These are phyloP conservation scores for Panorpa germanica DNA, from an alignment of 2,888 invertebrate genomes.

Conservation along the genomic window DNA sequence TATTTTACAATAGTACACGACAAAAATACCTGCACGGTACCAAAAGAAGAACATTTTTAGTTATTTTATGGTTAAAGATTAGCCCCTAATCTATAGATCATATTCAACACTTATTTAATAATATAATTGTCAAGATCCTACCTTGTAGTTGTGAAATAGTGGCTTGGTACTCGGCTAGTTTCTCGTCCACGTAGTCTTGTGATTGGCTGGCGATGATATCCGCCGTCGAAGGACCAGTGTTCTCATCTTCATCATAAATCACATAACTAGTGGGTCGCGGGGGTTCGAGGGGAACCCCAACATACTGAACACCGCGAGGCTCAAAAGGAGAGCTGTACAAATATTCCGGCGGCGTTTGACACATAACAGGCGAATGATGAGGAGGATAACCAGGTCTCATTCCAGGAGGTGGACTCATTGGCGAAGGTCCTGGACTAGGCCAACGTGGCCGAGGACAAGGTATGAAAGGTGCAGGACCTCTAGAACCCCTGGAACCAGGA, in stretches of 20 bases:
- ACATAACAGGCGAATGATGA: slow-evolving; percentile 36
- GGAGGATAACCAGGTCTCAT: slow-evolving; percentile 23
- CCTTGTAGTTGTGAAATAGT: slow-evolving; percentile 82
- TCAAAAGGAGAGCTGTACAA: slow-evolving; percentile 36
- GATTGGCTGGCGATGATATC: slow-evolving; percentile 87
- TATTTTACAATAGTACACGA: too few relatives aligned
- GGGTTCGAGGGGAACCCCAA: slow-evolving; percentile 61
- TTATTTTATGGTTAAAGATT: too few relatives aligned
- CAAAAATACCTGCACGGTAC: too few relatives aligned
- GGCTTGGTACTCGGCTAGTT: slow-evolving; percentile 81
- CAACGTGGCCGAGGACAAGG: slow-evolving; percentile 48
- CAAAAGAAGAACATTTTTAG: too few relatives aligned
- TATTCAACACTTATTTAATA: too few relatives aligned
- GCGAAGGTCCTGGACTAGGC: slow-evolving; percentile 25
- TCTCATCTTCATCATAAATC: slow-evolving; percentile 43
- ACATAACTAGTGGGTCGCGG: slow-evolving; percentile 41
- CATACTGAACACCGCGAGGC: slow-evolving; percentile 27
- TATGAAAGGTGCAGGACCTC: slow-evolving; percentile 26
- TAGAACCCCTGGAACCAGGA: slow-evolving; percentile 25
- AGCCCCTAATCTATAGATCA: too few relatives aligned
- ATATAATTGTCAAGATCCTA: too few relatives aligned
- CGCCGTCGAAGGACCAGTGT: slow-evolving; percentile 69
- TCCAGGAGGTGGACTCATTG: slow-evolving; percentile 20
- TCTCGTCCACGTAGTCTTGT: slow-evolving; percentile 87
- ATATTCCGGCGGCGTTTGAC: slow-evolving; percentile 36